A percentile compares a stretch with the other conserved stretches of the same genome.
phyloP scores from a whole-genome alignment of 30 jellyfish, hydroid and myxozoan species.

The Aurelia coerulea region DNA sequence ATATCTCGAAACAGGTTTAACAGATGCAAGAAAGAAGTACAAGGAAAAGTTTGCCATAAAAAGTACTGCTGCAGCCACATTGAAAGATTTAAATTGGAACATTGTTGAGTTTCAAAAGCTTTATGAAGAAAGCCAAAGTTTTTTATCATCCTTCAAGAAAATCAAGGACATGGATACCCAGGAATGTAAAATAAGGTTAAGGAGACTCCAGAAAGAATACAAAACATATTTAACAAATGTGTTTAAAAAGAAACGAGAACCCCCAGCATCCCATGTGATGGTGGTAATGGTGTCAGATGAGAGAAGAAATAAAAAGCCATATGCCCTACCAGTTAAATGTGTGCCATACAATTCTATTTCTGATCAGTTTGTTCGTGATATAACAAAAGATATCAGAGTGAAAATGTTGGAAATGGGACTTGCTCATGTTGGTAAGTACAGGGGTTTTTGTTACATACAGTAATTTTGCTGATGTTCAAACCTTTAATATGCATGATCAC shows the following conservation, averaged over 20 bases:
- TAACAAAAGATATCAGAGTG: slow-evolving; percentile 5
- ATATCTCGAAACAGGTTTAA: not conserved
- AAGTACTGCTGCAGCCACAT: slow-evolving; percentile 22
- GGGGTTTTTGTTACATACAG: too few relatives aligned
- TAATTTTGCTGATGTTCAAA: too few relatives aligned
- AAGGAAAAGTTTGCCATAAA: slow-evolving; percentile 8
- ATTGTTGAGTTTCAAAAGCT: slow-evolving; percentile 18
- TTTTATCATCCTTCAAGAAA: too few relatives aligned
- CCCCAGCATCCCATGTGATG: slow-evolving; percentile 20
- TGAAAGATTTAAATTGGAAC: slow-evolving; percentile 6
- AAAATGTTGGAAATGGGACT: slow-evolving; percentile 15
- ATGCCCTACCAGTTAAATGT: slow-evolving; percentile 18
- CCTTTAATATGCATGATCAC: too few relatives aligned
- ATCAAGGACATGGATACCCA: too few relatives aligned
- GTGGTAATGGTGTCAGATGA: slow-evolving; percentile 24
- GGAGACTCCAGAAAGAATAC: not conserved
- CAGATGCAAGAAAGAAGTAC: slow-evolving; percentile 11
- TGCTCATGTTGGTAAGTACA: slow-evolving; percentile 12
- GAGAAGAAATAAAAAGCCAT: slow-evolving; percentile 17
- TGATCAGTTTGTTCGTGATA: slow-evolving; percentile 5
- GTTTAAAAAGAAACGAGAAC: slow-evolving; percentile 3
- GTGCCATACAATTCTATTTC: not conserved
- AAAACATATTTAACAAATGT: slow-evolving; percentile 7
- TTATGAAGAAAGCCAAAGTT: not conserved
- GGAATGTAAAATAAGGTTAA: too few relatives aligned